Conservation (phyloP, 2,113 vertebrate species). For the Maccullochella peelii region DNA sequence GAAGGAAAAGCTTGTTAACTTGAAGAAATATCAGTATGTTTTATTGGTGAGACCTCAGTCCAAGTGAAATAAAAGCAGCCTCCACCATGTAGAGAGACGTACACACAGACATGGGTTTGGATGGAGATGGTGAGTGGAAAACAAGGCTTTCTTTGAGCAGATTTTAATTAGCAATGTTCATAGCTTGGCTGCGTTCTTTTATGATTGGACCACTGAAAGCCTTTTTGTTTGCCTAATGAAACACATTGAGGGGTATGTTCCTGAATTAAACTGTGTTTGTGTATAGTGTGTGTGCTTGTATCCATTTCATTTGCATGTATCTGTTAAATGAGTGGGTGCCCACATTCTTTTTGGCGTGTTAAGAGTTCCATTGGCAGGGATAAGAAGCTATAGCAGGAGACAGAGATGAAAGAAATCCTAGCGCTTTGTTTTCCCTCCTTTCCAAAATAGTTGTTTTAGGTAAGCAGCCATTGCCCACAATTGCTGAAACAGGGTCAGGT, state of each 20-base stretch:
- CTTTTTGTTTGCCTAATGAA: constrained; percentile 82
- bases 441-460: constrained; percentile 78
- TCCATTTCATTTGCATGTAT: constrained; percentile 52
- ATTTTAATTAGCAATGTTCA: constrained; percentile 83
- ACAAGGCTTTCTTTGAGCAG: constrained; percentile 82
- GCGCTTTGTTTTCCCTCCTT: constrained; percentile 71
- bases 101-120: constrained; percentile 76
- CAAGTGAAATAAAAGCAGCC: constrained; percentile 74
- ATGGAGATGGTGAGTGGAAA: constrained; percentile 75
- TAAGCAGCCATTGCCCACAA: constrained; percentile 74
- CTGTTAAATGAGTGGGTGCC: constrained; percentile 41
- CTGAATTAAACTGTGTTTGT: constrained; percentile 62
- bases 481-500: constrained; percentile 73
- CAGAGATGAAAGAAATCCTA: constrained; percentile 68
- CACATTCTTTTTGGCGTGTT: constrained; percentile 50
- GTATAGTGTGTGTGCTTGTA: constrained; percentile 29
- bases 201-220: constrained; percentile 80
- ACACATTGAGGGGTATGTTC: constrained; percentile 73
- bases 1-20: constrained; percentile 57
- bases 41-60: constrained; percentile 62
- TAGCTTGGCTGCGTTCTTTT: constrained; percentile 80
- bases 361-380: constrained; percentile 59
- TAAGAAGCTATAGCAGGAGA: constrained; percentile 50
- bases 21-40: constrained; percentile 70
- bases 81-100: constrained; percentile 56